Conservation (phyloP, 2,888 invertebrate genomes). For the Hymenopus coronatus region DNA sequence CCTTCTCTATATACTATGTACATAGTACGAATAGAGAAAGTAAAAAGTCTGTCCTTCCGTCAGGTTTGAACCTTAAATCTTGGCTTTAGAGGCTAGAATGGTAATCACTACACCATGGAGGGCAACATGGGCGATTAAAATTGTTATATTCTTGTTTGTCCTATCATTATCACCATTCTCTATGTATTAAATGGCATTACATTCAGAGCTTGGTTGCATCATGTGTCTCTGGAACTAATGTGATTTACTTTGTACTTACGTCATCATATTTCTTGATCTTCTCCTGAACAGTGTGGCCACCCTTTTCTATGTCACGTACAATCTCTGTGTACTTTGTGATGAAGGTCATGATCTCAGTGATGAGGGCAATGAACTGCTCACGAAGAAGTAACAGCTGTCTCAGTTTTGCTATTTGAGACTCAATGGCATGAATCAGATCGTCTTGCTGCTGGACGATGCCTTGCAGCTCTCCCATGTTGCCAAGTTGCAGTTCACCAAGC, state of each 20-base stretch:
- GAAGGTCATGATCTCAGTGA: slow-evolving; percentile 84
- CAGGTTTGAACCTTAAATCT: too few species aligned
- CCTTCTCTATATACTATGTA: too few species aligned
- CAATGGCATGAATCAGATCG: slow-evolving; percentile 78
- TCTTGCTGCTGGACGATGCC: slow-evolving; percentile 79
- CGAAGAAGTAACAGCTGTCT: slow-evolving; percentile 75
- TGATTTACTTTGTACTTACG: slow-evolving; percentile 42
- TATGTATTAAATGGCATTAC: too few species aligned
- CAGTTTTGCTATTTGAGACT: slow-evolving; percentile 79
- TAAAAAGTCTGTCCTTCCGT: too few species aligned
- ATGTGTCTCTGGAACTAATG: too few species aligned
- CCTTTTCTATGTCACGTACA: slow-evolving; percentile 79
- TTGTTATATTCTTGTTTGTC: too few species aligned
- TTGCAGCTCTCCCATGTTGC: slow-evolving; percentile 74
- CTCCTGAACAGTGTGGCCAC: slow-evolving; percentile 76
- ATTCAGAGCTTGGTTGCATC: too few species aligned
- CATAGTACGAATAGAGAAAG: too few species aligned
- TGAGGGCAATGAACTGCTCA: slow-evolving; percentile 83
- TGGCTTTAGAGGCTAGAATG: too few species aligned
- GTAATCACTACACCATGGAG: too few species aligned
- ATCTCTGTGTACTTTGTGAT: slow-evolving; percentile 83
- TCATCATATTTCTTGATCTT: slow-evolving; percentile 86
- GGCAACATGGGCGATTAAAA: too few species aligned
- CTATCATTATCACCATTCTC: too few species aligned
- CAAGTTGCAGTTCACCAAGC: slow-evolving; percentile 68